phyloP scores from a whole-genome alignment of 2,797 vertebrate genomes.

The Pogonophryne albipinna region DNA sequence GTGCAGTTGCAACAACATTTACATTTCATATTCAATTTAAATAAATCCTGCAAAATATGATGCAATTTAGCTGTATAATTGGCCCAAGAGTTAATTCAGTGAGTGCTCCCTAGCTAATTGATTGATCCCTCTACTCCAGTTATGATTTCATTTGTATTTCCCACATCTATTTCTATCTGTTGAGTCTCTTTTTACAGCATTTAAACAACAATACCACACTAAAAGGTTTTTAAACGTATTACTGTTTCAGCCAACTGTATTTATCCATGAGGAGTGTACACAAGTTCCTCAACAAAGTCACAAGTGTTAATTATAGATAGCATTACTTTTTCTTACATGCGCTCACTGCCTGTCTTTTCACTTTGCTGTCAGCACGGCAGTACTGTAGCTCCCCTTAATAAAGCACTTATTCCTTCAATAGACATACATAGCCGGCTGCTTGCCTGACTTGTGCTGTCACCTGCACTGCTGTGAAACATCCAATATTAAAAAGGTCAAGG shows the following conservation, averaged over 20 bases:
- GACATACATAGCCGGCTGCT: slow-evolving; percentile 36
- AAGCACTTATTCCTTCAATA: slow-evolving; percentile 59
- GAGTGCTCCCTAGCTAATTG: not conserved
- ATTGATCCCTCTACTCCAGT: not conserved
- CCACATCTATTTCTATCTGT: not conserved
- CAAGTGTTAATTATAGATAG: slow-evolving; percentile 10
- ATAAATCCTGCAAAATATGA: not conserved
- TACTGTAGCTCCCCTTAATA: slow-evolving; percentile 24
- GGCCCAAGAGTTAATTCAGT: not conserved
- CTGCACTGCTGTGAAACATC: slow-evolving; percentile 52
- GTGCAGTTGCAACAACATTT: not conserved
- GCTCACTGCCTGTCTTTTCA: slow-evolving; percentile 23
- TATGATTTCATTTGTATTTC: not conserved
- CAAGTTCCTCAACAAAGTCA: slow-evolving; percentile 7
- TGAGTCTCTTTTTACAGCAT: not conserved
- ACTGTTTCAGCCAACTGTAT: not conserved
- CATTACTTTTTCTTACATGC: slow-evolving; percentile 19
- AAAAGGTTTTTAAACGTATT: not conserved
- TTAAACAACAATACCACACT: not conserved
- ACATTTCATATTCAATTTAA: not conserved
- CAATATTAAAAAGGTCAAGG: slow-evolving; percentile 71
- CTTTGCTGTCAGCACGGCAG: slow-evolving; percentile 24
- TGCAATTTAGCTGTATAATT: not conserved
- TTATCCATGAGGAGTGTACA: not conserved
- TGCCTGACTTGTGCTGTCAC: slow-evolving; percentile 56